phyloP scores from a whole-genome alignment of 2,797 vertebrate species.

The Enteromius trimaculatus region DNA sequence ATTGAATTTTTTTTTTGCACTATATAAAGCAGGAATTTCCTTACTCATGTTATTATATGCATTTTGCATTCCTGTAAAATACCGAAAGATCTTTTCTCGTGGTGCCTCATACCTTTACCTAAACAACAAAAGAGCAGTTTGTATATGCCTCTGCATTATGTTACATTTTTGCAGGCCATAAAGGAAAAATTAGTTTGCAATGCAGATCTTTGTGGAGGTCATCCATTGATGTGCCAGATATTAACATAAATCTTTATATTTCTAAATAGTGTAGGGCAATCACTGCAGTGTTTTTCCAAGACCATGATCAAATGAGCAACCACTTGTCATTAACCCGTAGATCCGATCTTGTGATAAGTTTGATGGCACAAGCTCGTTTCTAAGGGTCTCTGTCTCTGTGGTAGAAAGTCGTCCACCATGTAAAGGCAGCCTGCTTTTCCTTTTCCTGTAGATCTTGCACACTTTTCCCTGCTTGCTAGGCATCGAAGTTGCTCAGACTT shows the following conservation, averaged over 20 bases:
- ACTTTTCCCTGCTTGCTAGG: background rate
- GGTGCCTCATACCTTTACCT: background rate
- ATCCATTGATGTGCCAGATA: background rate
- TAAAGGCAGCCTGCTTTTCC: background rate
- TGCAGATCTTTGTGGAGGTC: background rate
- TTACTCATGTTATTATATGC: too few species aligned
- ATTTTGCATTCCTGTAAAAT: too few species aligned
- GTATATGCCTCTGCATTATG: background rate
- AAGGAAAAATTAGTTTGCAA: background rate
- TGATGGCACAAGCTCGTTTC: conserved; percentile 96
- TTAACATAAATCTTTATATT: background rate
- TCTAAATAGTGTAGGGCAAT: conserved; percentile 1
- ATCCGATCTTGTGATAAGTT: conserved; percentile 99
- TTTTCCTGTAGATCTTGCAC: conserved; percentile 1
- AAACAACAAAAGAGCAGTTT: background rate
- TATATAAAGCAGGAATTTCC: too few species aligned
- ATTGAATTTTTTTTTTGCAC: too few species aligned
- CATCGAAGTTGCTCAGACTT: conserved; percentile 21
- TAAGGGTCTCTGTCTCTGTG: conserved; percentile 99
- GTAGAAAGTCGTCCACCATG: conserved; percentile 66
- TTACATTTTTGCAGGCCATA: background rate
- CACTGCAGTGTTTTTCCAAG: background rate
- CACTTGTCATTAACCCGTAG: conserved; percentile 99
- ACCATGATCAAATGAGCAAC: conserved; percentile 65
- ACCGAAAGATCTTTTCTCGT: background rate